Base-by-base conservation (phyloP, 2,113 vertebrate species). In the Columbina picui region DNA sequence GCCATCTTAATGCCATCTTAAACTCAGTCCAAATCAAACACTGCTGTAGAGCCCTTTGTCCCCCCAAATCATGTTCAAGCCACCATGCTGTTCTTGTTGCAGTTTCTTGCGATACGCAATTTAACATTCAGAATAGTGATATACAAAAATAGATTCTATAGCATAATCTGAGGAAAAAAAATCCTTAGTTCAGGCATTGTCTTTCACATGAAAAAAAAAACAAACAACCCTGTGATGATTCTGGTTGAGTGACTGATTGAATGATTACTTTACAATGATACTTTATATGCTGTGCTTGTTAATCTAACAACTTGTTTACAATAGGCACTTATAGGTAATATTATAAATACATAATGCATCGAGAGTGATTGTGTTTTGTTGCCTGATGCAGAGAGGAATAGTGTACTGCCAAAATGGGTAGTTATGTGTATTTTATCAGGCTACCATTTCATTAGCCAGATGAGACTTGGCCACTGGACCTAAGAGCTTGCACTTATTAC, bases 241-340 rank as follows among this genome's bases (percentile, higher is more conserved):
- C 45, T 89, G 71, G 93, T 29, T 71, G 89, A 95, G 53, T 68
- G 69, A 96, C 25, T 95, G 92, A 84, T 82, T 96, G 83, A 96
- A 61, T 89, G 78, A 96, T 89, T 86, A 95, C 80, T 93, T 91
- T 65, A 68, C 89, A 96, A 96, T 82, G 63, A 77, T 77, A 73
- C 38, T 94, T 96, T 9, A 76, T 71, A 59, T 81, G 27, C 68
- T 47, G 49, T 60, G 61, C 76, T 76, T 89, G 77, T 90, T 96
- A 94, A 91, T 95, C 82, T 95, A 90, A 92, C 21, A 93, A 69
- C 41, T 95, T 96, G 49, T 94, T 97, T 97, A 94, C 91, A 90
- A 90, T 63, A 84, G 84, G 52, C 59, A 77, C 85, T 94, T 96
- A 94, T 34, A 84, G 59, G 88, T 94, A 96, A 95, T 79, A 76